These are phyloP conservation scores for Saccopteryx leptura DNA, from an alignment of 2,113 vertebrate genomes.

Conservation along the genomic window DNA sequence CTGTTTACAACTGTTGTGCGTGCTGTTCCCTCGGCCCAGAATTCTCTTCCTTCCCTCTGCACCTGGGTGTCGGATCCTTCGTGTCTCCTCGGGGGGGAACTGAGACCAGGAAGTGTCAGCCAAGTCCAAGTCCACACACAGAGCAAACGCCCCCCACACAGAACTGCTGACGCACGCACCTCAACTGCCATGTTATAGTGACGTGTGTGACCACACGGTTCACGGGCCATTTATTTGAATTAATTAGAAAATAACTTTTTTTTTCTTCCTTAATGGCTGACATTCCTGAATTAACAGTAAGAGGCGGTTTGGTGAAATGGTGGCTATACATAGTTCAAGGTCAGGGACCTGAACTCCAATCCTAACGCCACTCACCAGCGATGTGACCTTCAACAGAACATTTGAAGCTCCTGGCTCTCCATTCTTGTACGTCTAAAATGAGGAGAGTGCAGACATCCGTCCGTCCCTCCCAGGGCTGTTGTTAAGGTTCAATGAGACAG, in stretches of 20 bases:
- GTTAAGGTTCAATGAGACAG: neutral
- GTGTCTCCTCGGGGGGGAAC: neutral
- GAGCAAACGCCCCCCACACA: too few species aligned
- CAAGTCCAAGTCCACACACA: neutral
- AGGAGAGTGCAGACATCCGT: neutral
- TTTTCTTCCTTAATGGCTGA: neutral
- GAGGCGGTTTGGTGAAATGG: neutral
- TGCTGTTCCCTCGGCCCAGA: neutral
- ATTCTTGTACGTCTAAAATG: neutral
- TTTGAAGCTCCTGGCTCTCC: neutral
- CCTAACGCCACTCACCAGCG: neutral
- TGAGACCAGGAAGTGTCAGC: neutral
- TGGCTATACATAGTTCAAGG: neutral
- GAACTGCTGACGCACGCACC: neutral
- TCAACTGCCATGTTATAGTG: neutral
- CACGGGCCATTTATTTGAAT: neutral
- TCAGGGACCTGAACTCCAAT: neutral
- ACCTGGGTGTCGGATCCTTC: neutral
- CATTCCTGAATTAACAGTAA: neutral
- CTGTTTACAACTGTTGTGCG: accelerated
- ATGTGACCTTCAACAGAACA: neutral
- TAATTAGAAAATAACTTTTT: neutral
- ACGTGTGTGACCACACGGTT: neutral
- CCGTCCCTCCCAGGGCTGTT: neutral
- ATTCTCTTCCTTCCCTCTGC: neutral